A percentile compares a stretch with the other conserved stretches of the same genome.
Conservation (phyloP, 2,797 vertebrate genomes). For the Phalloptychus januarius region DNA sequence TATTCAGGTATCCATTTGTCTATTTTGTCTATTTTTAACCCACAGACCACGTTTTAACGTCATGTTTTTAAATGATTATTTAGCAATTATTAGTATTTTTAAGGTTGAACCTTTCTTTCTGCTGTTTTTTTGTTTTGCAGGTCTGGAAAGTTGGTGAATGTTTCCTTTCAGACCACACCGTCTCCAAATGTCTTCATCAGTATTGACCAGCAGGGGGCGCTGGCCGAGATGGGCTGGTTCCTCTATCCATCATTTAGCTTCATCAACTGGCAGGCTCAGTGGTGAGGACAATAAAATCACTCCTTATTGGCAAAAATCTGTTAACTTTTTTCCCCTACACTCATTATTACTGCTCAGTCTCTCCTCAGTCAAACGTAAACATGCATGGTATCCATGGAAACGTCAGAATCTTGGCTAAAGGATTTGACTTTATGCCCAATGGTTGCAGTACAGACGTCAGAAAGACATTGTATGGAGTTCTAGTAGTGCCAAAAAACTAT, state of each 20-base stretch:
- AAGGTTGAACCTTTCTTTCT: neutral
- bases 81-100: neutral
- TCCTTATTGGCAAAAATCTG: neutral
- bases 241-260: constrained; percentile 83
- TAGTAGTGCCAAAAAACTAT: too few species aligned
- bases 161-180: constrained; percentile 80
- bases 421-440: too few species aligned
- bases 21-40: neutral
- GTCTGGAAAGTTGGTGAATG: constrained; percentile 61
- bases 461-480: too few species aligned
- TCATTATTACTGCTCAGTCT: too few species aligned
- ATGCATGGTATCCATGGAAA: too few species aligned
- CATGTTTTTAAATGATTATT: neutral
- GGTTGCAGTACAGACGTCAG: too few species aligned
- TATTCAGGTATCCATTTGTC: too few species aligned
- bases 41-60: neutral
- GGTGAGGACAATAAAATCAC: constrained; percentile 57
- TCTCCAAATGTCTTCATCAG: constrained; percentile 79
- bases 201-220: constrained; percentile 77
- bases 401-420: too few species aligned
- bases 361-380: too few species aligned
- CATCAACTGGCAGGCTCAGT: constrained; percentile 83
- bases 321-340: too few species aligned
- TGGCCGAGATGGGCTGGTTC: constrained; percentile 82
- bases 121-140: constrained; percentile 43